These are phyloP conservation scores for Cossypha heuglini DNA, from an alignment of 2,797 vertebrate genomes.

Conservation along the genomic window DNA sequence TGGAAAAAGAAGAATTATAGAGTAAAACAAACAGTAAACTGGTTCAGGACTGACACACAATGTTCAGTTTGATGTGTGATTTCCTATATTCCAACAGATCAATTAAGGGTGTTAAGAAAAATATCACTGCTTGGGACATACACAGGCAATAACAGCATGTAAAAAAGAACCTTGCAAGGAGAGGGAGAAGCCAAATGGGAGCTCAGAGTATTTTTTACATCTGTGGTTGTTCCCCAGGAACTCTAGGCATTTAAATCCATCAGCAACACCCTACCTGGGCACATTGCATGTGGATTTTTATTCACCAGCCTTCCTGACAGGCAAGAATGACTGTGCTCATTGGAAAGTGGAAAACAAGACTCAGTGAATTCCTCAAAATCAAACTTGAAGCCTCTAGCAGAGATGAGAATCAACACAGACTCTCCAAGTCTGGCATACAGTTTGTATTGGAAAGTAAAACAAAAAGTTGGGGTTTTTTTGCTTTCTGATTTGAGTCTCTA, in stretches of 20 bases:
- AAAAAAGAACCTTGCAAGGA: neutral
- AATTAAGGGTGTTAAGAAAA: neutral
- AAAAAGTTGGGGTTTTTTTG: fast-evolving
- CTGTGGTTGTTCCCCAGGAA: neutral
- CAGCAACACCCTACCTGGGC: neutral
- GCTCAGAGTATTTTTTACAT: neutral
- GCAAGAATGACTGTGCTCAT: neutral
- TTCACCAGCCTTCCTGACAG: neutral
- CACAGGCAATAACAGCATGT: neutral
- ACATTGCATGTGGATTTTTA: neutral
- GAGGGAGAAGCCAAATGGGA: neutral
- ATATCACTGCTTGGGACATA: neutral
- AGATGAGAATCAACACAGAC: neutral
- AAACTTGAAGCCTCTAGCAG: neutral
- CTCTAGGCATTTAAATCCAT: neutral
- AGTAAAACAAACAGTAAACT: neutral
- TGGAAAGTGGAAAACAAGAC: neutral
- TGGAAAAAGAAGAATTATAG: neutral
- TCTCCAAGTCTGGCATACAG: neutral
- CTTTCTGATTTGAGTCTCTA: neutral
- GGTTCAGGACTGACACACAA: neutral
- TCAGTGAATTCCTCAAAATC: neutral
- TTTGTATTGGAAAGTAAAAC: neutral
- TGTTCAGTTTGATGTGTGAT: neutral
- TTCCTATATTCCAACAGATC: neutral